Conservation (phyloP, 2,113 vertebrate genomes). For the Probosciger aterrimus region DNA sequence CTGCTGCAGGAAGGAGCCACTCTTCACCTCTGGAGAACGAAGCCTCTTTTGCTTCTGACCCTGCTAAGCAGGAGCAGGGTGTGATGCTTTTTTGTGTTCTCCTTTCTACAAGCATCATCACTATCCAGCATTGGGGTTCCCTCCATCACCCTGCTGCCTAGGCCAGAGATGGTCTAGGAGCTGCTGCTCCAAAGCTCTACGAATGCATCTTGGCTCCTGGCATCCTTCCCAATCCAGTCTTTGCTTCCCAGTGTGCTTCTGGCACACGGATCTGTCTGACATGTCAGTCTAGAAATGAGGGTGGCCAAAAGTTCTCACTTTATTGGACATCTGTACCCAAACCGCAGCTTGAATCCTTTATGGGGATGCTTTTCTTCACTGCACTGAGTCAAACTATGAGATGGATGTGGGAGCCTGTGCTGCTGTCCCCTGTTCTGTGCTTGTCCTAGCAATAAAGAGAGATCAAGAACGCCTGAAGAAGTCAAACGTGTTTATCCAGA, state of each 20-base stretch:
- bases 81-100: rapidly evolving
- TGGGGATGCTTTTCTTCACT: neutral
- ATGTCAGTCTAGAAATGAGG: neutral
- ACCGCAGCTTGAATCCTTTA: neutral
- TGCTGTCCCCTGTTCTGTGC: neutral
- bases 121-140: neutral
- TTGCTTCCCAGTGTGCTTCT: constrained; percentile 23
- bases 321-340: constrained; percentile 16
- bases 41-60: neutral
- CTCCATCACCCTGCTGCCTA: neutral
- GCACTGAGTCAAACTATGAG: neutral
- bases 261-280: constrained; percentile 24
- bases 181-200: neutral
- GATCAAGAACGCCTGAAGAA: neutral
- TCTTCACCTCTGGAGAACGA: neutral
- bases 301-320: constrained; percentile 10
- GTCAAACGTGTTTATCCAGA: constrained; percentile 8
- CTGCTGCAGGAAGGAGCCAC: neutral
- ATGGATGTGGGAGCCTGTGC: neutral
- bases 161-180: neutral
- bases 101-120: neutral
- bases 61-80: neutral
- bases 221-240: neutral
- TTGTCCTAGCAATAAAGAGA: neutral
- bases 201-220: neutral